Evolutionary conservation across 2,113 vertebrate species (phyloP).

Genomic region (Redunca redunca): DNA sequence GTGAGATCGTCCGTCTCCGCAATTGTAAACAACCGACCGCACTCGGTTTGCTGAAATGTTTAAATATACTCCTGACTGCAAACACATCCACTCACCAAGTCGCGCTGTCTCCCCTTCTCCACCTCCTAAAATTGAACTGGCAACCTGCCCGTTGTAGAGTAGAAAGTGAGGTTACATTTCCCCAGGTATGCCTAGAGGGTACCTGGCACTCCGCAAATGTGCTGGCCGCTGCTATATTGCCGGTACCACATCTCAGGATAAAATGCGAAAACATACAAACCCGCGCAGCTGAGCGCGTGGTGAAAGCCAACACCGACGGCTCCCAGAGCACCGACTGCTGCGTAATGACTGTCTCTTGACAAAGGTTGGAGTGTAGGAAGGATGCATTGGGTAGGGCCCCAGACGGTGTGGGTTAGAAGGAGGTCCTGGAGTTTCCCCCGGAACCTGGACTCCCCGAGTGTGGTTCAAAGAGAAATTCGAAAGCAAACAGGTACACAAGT

Average conservation of each 20-base stretch:
- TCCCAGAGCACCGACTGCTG: background rate
- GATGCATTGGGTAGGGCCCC: slow-evolving; percentile 29
- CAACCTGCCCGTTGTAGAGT: background rate
- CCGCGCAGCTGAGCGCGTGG: background rate
- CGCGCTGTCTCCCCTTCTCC: slow-evolving; percentile 4
- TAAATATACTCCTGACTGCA: slow-evolving; percentile 28
- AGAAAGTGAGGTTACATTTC: slow-evolving; percentile 48
- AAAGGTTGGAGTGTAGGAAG: background rate
- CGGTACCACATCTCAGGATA: background rate
- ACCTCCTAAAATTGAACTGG: slow-evolving; percentile 52
- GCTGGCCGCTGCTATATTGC: background rate
- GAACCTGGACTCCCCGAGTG: background rate
- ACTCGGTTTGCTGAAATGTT: slow-evolving; percentile 49
- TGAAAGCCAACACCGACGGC: slow-evolving; percentile 35
- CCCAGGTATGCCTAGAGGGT: background rate
- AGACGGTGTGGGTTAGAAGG: background rate
- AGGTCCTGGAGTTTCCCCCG: background rate
- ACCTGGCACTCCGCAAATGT: slow-evolving; percentile 11
- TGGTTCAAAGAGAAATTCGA: slow-evolving; percentile 8
- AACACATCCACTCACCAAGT: slow-evolving; percentile 54
- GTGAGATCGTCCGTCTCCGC: slow-evolving; percentile 47
- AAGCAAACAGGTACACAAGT: slow-evolving; percentile 66
- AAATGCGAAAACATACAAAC: slow-evolving; percentile 40
- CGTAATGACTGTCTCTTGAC: background rate
- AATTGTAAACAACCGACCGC: slow-evolving; percentile 60